phyloP scores from a whole-genome alignment of 2,113 vertebrate species.

The Hyla sarda region DNA sequence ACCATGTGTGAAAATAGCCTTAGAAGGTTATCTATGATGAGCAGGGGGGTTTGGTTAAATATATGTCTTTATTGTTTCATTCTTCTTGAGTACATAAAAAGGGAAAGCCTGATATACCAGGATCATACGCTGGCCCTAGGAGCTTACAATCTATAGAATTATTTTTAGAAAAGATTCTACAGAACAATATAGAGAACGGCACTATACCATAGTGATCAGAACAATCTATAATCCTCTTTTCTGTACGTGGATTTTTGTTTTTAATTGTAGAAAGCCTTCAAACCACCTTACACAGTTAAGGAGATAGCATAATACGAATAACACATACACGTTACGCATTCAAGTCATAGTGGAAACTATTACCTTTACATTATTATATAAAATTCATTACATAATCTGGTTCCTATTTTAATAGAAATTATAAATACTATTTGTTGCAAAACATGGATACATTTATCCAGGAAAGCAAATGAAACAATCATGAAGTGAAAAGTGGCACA shows the following conservation, averaged over 20 bases:
- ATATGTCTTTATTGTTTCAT: background rate
- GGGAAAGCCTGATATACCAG: background rate
- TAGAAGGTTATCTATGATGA: background rate
- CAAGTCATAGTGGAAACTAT: background rate
- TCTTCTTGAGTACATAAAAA: background rate
- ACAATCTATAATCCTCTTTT: too few relatives aligned
- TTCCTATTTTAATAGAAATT: background rate
- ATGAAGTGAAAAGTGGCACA: background rate
- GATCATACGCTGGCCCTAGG: background rate
- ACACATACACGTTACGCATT: background rate
- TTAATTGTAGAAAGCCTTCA: background rate
- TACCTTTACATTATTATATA: background rate
- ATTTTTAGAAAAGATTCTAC: too few relatives aligned
- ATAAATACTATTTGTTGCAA: background rate
- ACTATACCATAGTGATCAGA: background rate
- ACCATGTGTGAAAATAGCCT: background rate
- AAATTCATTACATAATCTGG: too few relatives aligned
- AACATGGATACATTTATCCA: background rate
- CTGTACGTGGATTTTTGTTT: background rate
- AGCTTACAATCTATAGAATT: background rate
- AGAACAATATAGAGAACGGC: background rate
- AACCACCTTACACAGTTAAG: background rate
- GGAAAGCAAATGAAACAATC: background rate
- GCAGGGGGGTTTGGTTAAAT: background rate
- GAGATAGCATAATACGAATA: background rate